Evolutionary conservation across 2,797 vertebrate genomes (phyloP).

Genomic region (Menidia menidia): DNA sequence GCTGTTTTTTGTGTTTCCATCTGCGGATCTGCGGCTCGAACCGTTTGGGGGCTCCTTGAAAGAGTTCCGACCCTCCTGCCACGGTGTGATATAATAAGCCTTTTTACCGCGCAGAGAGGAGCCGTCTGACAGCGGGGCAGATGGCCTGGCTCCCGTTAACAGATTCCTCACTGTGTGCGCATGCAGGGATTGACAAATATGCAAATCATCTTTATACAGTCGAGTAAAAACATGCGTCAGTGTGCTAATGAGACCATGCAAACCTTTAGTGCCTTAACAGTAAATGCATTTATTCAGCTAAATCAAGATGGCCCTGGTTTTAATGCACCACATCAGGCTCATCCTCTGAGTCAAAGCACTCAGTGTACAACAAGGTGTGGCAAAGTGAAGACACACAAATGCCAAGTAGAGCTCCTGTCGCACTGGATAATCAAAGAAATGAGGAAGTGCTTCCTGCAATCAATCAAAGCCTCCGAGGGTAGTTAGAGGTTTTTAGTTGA

Average conservation of each 20-base stretch:
- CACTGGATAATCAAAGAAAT: conserved; percentile 45
- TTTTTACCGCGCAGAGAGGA: too few relatives aligned
- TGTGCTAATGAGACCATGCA: background rate
- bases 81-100: conserved; percentile 28
- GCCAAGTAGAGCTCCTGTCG: conserved; percentile 31
- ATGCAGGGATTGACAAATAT: background rate
- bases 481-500: conserved; percentile 48
- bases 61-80: conserved; percentile 14
- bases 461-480: conserved; percentile 36
- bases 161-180: too few relatives aligned
- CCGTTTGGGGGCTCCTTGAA: conserved; percentile 20
- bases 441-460: conserved; percentile 49
- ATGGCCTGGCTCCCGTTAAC: too few relatives aligned
- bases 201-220: background rate
- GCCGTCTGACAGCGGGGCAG: too few relatives aligned
- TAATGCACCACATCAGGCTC: background rate
- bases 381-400: conserved; percentile 14
- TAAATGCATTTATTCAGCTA: background rate
- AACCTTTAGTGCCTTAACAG: background rate
- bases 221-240: too few relatives aligned
- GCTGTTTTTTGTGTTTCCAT: conserved; percentile 19
- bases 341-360: conserved; percentile 4
- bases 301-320: background rate
- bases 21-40: conserved; percentile 13
- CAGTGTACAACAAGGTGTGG: conserved; percentile 17